These are phyloP conservation scores for Bufo bufo DNA, from an alignment of 2,113 vertebrate genomes.

Conservation along the genomic window DNA sequence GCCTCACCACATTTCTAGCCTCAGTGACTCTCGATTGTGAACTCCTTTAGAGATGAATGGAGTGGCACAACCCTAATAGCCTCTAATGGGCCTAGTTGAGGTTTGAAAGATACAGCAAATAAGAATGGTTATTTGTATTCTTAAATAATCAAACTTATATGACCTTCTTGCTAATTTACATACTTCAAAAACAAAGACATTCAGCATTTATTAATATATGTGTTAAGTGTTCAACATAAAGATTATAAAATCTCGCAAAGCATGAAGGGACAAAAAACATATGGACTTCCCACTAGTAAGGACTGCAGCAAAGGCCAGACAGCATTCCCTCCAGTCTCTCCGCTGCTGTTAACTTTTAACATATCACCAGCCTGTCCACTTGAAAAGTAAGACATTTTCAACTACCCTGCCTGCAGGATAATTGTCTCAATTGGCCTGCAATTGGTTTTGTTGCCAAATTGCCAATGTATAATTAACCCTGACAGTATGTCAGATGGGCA, in stretches of 20 bases:
- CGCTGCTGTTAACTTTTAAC: constrained; percentile 42
- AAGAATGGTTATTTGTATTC: too few species aligned
- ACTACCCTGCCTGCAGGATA: constrained; percentile 30
- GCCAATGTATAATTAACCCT: constrained; percentile 12
- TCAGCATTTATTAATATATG: constrained; percentile 5
- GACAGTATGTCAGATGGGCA: constrained; percentile 45
- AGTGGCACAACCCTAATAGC: too few species aligned
- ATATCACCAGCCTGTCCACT: constrained; percentile 45
- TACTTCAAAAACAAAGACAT: too few species aligned
- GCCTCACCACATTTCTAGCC: too few species aligned
- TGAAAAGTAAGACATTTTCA: constrained; percentile 42
- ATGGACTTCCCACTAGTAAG: not conserved
- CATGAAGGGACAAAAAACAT: constrained; percentile 1
- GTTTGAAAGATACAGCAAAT: too few species aligned
- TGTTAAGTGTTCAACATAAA: constrained; percentile 11
- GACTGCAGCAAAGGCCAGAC: not conserved
- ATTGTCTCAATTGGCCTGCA: constrained; percentile 51
- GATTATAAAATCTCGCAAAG: constrained; percentile 4
- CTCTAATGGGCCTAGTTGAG: too few species aligned
- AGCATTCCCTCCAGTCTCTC: not conserved
- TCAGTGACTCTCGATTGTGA: too few species aligned
- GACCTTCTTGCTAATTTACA: too few species aligned
- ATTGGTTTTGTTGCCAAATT: constrained; percentile 27
- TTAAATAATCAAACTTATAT: too few species aligned
- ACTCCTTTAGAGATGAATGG: too few species aligned